Evolutionary conservation across 2,113 vertebrate genomes (phyloP).

Genomic region (Xenopus laevis): DNA sequence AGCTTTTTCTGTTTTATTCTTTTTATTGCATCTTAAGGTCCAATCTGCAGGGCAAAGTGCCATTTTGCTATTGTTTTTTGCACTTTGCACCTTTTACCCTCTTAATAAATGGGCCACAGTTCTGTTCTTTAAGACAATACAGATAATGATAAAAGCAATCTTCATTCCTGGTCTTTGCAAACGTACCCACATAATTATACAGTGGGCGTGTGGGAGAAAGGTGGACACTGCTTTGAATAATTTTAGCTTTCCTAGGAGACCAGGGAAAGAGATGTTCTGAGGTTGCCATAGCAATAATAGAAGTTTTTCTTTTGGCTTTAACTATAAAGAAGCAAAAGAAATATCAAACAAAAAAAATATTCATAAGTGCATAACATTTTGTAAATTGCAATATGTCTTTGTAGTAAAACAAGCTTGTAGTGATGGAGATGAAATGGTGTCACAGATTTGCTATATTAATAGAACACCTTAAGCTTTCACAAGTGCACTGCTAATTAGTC

Average conservation of each 20-base stretch:
- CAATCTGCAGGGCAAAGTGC: too few species aligned
- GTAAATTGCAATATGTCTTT: not conserved
- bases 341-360: conserved; percentile 6
- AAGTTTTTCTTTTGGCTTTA: conserved; percentile 32
- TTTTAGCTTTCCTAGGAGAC: conserved; percentile 35
- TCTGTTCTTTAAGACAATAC: not conserved
- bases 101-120: too few species aligned
- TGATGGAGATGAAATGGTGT: too few species aligned
- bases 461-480: too few species aligned
- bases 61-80: too few species aligned
- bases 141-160: not conserved
- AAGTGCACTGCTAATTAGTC: too few species aligned
- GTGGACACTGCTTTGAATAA: conserved; percentile 20
- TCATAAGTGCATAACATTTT: conserved; percentile 6
- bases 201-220: not conserved
- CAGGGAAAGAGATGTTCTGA: not conserved
- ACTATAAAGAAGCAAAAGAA: conserved; percentile 19
- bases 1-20: too few species aligned
- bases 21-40: too few species aligned
- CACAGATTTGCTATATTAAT: too few species aligned
- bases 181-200: conserved; percentile 5
- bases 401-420: too few species aligned
- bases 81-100: too few species aligned
- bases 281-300: conserved; percentile 20
- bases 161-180: conserved; percentile 13